Evolutionary conservation across 2,888 invertebrate species (phyloP).

Genomic region (Cerceris rybyensis): DNA sequence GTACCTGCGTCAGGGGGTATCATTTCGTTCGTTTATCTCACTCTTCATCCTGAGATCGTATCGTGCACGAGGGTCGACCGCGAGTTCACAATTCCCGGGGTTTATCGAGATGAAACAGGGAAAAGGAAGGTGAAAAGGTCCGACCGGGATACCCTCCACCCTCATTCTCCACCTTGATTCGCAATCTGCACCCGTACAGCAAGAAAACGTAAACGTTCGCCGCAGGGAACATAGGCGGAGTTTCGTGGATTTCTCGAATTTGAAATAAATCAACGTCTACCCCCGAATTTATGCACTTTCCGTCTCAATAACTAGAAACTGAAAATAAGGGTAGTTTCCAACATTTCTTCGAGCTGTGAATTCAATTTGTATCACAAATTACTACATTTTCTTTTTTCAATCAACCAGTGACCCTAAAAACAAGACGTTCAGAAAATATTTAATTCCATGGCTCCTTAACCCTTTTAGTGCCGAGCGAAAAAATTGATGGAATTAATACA

Average conservation of each 20-base stretch:
- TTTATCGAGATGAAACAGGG: slow-evolving; percentile 50
- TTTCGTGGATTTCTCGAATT: neutral
- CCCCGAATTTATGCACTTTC: too few relatives aligned
- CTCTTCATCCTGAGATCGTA: slow-evolving; percentile 22
- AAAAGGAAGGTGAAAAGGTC: slow-evolving; percentile 10
- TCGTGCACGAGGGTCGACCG: neutral
- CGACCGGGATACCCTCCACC: slow-evolving; percentile 16
- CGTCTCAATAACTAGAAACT: too few relatives aligned
- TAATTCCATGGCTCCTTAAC: too few relatives aligned
- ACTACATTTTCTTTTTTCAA: too few relatives aligned
- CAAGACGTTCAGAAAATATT: too few relatives aligned
- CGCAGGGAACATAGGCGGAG: slow-evolving; percentile 9
- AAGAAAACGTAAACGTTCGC: neutral
- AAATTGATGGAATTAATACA: too few relatives aligned
- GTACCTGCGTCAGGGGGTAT: slow-evolving; percentile 27
- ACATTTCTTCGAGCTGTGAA: too few relatives aligned
- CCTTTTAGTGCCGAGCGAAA: too few relatives aligned
- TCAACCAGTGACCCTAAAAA: too few relatives aligned
- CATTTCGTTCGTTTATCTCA: slow-evolving; percentile 30
- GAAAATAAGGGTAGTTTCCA: too few relatives aligned
- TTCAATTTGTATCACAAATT: too few relatives aligned
- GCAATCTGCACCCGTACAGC: slow-evolving; percentile 27
- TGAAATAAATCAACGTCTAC: neutral
- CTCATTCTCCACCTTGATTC: slow-evolving; percentile 20
- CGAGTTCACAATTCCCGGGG: slow-evolving; percentile 19